Conservation (phyloP, 2,113 vertebrate species). For the Elachura formosa region DNA sequence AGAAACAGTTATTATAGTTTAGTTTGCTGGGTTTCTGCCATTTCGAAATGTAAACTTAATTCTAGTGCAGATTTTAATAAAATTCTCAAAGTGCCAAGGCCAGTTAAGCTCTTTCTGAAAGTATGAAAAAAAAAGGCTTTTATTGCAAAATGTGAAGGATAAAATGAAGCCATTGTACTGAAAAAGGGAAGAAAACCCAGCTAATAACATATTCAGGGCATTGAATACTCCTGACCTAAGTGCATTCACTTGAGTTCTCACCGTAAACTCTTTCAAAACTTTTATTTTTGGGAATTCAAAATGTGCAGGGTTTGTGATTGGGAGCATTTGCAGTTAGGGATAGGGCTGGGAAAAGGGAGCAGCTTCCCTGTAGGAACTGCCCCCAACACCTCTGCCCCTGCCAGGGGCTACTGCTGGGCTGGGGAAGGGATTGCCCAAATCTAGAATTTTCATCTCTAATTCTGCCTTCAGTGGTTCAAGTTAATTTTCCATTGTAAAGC, state of each 20-base stretch:
- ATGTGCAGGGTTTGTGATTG: not conserved
- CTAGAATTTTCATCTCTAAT: not conserved
- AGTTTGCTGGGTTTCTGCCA: not conserved
- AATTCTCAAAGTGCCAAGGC: not conserved
- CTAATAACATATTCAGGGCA: not conserved
- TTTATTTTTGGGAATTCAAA: not conserved
- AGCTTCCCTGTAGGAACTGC: not conserved
- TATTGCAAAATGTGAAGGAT: not conserved
- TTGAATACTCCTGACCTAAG: not conserved
- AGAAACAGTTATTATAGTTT: not conserved
- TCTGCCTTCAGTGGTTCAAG: not conserved
- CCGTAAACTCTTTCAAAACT: not conserved
- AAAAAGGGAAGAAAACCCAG: not conserved
- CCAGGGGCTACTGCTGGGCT: not conserved
- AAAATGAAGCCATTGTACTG: not conserved
- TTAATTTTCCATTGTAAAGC: not conserved
- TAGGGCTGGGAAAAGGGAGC: fast-evolving
- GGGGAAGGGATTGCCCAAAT: not conserved
- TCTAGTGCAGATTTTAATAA: not conserved
- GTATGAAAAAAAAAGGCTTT: not conserved
- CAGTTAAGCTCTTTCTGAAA: not conserved
- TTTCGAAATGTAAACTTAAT: not conserved
- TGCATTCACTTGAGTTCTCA: not conserved
- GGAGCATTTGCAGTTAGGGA: not conserved
- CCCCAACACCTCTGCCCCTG: fast-evolving